phyloP scores from a whole-genome alignment of 1,140 invertebrate species.

The Drosophila pseudoobscura region DNA sequence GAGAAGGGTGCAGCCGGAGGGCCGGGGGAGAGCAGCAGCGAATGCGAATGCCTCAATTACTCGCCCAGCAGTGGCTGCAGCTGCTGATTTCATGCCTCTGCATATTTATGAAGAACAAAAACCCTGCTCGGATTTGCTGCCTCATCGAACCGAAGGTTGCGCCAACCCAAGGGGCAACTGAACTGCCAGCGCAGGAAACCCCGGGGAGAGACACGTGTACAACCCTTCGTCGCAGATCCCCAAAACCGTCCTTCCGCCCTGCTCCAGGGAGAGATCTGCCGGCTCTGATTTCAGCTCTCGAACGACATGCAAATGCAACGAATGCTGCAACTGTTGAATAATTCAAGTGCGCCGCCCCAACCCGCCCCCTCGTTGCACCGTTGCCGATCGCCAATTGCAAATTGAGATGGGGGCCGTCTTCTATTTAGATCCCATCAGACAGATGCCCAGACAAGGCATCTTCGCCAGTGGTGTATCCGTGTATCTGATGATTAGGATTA shows the following conservation, averaged over 20 bases:
- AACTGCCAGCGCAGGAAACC: conserved; percentile 6
- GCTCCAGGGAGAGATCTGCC: conserved; percentile 2
- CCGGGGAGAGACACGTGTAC: conserved; percentile 38
- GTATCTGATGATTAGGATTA: conserved; percentile 42
- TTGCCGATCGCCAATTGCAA: conserved; percentile 32
- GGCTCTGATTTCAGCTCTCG: conserved; percentile 20
- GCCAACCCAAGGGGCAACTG: background rate
- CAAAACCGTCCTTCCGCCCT: background rate
- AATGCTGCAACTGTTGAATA: conserved; percentile 45
- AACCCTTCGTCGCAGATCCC: background rate
- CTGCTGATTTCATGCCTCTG: conserved; percentile 25
- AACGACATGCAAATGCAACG: conserved; percentile 34
- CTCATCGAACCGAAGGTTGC: conserved; percentile 12
- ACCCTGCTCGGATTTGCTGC: conserved; percentile 30
- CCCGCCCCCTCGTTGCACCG: too few species aligned
- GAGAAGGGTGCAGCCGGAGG: background rate
- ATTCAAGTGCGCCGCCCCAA: conserved; percentile 50
- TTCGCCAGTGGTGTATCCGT: conserved; percentile 24
- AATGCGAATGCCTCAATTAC: conserved; percentile 51
- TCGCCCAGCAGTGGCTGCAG: conserved; percentile 46
- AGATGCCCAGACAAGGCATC: conserved; percentile 42
- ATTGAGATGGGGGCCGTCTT: conserved; percentile 13
- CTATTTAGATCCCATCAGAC: conserved; percentile 23
- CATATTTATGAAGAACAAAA: conserved; percentile 11
- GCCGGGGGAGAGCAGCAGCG: background rate